These are phyloP conservation scores for Corapipo altera DNA, from an alignment of 2,113 vertebrate genomes.

Conservation along the genomic window DNA sequence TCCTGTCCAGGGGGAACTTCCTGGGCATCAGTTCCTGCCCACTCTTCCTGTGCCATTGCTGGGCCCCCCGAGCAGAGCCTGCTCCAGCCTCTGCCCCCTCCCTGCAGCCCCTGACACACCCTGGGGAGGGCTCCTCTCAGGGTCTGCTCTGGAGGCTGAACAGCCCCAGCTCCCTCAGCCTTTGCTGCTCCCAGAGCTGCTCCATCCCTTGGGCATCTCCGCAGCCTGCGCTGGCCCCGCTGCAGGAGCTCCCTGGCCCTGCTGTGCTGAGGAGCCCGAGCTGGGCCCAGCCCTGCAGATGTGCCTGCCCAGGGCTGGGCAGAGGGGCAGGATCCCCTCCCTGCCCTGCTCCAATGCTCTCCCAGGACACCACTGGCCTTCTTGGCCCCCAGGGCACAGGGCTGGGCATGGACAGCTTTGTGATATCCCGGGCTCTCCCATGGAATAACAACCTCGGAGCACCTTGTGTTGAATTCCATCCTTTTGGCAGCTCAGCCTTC, in stretches of 20 bases:
- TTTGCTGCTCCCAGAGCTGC: accelerated
- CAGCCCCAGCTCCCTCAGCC: background rate
- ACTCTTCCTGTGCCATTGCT: accelerated
- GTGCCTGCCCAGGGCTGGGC: background rate
- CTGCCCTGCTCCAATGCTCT: background rate
- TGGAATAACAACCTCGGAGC: background rate
- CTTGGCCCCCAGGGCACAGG: background rate
- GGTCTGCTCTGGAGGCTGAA: background rate
- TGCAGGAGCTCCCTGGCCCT: background rate
- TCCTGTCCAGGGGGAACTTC: background rate
- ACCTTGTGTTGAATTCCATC: background rate
- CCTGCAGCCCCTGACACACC: no score
- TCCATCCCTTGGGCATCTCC: background rate
- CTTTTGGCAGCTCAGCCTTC: background rate
- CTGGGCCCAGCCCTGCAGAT: background rate
- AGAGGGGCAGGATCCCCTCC: background rate
- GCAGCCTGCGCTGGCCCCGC: accelerated
- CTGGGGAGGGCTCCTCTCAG: background rate
- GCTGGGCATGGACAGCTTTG: background rate
- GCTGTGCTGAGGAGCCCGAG: background rate
- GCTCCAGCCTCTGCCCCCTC: background rate
- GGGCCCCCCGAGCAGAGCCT: background rate
- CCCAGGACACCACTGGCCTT: background rate
- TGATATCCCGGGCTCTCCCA: background rate
- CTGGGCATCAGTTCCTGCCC: background rate